Base-by-base conservation (phyloP, 2,113 vertebrate genomes). In the Gadus macrocephalus region DNA sequence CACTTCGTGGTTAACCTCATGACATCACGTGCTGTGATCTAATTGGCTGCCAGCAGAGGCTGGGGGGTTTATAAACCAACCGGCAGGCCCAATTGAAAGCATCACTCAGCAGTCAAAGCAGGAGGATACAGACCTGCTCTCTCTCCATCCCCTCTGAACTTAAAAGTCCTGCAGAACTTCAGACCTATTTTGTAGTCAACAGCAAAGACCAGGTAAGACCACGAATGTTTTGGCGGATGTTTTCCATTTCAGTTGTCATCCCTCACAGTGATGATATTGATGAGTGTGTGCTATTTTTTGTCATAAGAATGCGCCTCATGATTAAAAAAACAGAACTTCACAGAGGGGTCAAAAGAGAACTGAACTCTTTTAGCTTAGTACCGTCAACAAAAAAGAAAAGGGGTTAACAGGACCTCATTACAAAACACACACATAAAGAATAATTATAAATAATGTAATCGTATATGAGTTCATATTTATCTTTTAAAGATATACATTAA, bases 1-100 rank as follows among this genome's bases (percentile, higher is more conserved):
- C 87, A 83, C 42, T 65, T 73, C 75, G 90, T 20, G 90, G 90
- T 92, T 91, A 89, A 91, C 88, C 87, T 86, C 89, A 90, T 90
- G 89, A 91, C 89, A 86, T 91, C 88, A 89, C 85, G 63, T 35
- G 53, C 82, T 69, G 12, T 1, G 2, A 38, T 71, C 60, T 53
- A 72, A 92, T 92, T 93, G 91, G 92, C 80, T 80, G 79, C 42
- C 58, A 73, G 68, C 60, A 9, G 64, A 78, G 68, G 70, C 86
- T 81, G 66, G 71, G 86, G 78, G 74, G 78, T 90, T 91, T 91
- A 93, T 87, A 93, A 92, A 78, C 78, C 82, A 81, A 79, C 71
- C 69, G 12, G 78, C 75, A 74, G 82, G 5, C 68, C 22, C 5
- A 27, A 59, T 64, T 53, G 70, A 79, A 73, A 82, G 75, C 83